Conservation (phyloP, 2,888 invertebrate genomes). For the Cosmopolites sordidus region DNA sequence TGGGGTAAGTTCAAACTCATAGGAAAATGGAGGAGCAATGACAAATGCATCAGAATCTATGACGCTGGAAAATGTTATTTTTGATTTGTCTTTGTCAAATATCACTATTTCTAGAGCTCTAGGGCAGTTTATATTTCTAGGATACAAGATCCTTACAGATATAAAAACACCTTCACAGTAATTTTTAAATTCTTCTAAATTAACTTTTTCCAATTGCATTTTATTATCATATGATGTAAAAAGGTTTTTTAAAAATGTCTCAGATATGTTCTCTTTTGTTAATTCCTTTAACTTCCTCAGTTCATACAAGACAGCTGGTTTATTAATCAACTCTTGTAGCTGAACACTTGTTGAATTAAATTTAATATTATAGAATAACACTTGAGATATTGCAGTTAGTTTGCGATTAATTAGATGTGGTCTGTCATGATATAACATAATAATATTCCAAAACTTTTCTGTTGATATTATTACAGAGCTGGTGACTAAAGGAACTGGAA, state of each 20-base stretch:
- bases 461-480: slow-evolving; percentile 38
- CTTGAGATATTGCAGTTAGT: slow-evolving; percentile 54
- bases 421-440: slow-evolving; percentile 60
- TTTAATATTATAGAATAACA: slow-evolving; percentile 37
- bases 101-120: slow-evolving; percentile 42
- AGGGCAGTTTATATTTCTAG: slow-evolving; percentile 39
- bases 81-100: slow-evolving; percentile 46
- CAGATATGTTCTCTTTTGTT: slow-evolving; percentile 34
- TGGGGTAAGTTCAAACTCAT: slow-evolving; percentile 42
- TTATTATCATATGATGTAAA: slow-evolving; percentile 40
- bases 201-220: slow-evolving; percentile 29
- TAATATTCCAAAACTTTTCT: slow-evolving; percentile 60
- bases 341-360: slow-evolving; percentile 33
- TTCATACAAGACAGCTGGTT: slow-evolving; percentile 42
- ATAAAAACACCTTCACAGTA: slow-evolving; percentile 40
- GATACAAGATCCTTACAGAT: slow-evolving; percentile 47
- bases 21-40: slow-evolving; percentile 53
- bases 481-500: slow-evolving; percentile 41
- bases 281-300: slow-evolving; percentile 36
- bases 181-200: slow-evolving; percentile 31
- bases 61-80: slow-evolving; percentile 50
- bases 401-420: slow-evolving; percentile 71
- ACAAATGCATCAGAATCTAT: slow-evolving; percentile 42
- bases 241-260: slow-evolving; percentile 37
- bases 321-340: slow-evolving; percentile 38